A percentile compares a stretch with the other conserved stretches of the same genome.
Evolutionary conservation across 2,888 invertebrate species (phyloP).

Genomic region (Danaus chrysippus): DNA sequence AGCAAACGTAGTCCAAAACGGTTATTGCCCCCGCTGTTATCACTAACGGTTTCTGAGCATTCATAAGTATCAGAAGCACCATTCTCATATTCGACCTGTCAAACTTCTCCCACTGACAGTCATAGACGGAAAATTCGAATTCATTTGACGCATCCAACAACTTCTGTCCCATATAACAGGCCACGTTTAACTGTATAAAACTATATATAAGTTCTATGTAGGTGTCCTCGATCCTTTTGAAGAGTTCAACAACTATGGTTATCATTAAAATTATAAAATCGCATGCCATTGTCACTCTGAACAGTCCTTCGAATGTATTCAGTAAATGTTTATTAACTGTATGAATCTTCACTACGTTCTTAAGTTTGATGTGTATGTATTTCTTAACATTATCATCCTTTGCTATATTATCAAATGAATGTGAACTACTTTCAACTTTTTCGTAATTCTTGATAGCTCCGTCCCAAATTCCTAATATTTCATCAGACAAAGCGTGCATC

Average conservation of each 20-base stretch:
- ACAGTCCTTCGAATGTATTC: conserved; percentile 41
- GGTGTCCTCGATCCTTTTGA: conserved; percentile 54
- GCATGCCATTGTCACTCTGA: conserved; percentile 45
- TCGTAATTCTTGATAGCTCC: conserved; percentile 38
- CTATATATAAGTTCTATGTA: conserved; percentile 49
- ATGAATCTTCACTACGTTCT: conserved; percentile 43
- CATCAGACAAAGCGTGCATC: conserved; percentile 48
- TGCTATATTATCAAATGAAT: conserved; percentile 5
- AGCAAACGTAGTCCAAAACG: conserved; percentile 43
- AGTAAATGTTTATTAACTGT: conserved; percentile 40
- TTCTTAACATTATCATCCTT: conserved; percentile 39
- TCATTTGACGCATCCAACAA: conserved; percentile 48
- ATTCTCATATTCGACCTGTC: conserved; percentile 49
- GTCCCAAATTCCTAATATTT: conserved; percentile 44
- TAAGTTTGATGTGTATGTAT: conserved; percentile 40
- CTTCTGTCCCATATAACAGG: conserved; percentile 54
- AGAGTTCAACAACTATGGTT: conserved; percentile 49
- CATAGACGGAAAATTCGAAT: conserved; percentile 52
- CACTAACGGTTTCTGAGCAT: conserved; percentile 49
- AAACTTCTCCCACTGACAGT: conserved; percentile 59
- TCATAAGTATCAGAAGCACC: conserved; percentile 49
- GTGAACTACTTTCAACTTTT: conserved; percentile 4
- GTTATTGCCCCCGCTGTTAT: conserved; percentile 57
- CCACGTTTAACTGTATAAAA: conserved; percentile 48
- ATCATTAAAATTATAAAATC: conserved; percentile 46